Conservation (phyloP, 2,888 invertebrate species). For the Panorpa germanica region DNA sequence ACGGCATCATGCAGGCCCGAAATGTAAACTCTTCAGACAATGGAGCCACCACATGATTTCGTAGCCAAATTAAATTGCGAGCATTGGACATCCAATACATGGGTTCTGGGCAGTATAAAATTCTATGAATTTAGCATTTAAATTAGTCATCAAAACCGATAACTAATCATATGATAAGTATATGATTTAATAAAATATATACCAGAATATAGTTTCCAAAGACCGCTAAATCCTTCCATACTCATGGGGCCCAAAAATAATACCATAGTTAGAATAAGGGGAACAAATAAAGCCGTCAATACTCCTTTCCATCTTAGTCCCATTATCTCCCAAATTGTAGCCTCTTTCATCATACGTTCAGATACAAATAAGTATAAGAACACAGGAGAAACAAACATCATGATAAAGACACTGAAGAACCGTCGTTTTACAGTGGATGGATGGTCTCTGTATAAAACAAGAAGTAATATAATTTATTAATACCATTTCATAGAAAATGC, state of each 20-base stretch:
- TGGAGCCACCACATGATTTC: constrained; percentile 82
- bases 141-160: neutral
- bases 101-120: constrained; percentile 32
- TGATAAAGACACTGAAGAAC: constrained; percentile 68
- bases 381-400: constrained; percentile 62
- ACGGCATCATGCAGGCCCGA: constrained; percentile 85
- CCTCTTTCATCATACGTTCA: constrained; percentile 36
- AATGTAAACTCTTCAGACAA: constrained; percentile 92
- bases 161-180: neutral
- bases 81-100: constrained; percentile 52
- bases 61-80: constrained; percentile 62
- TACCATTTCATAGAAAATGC: no score
- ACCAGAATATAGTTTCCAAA: constrained; percentile 50
- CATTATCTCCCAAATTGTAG: constrained; percentile 44
- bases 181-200: constrained; percentile 14
- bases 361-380: constrained; percentile 56
- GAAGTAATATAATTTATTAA: no score
- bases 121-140: constrained; percentile 6
- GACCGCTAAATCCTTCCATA: constrained; percentile 48
- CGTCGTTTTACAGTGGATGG: constrained; percentile 73
- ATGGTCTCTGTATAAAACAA: constrained; percentile 50
- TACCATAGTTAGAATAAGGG: constrained; percentile 58
- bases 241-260: constrained; percentile 70
- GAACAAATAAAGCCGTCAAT: constrained; percentile 48
- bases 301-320: constrained; percentile 61